Evolutionary conservation across 2,888 invertebrate genomes (phyloP).

Genomic region (Oegoconia quadripuncta): DNA sequence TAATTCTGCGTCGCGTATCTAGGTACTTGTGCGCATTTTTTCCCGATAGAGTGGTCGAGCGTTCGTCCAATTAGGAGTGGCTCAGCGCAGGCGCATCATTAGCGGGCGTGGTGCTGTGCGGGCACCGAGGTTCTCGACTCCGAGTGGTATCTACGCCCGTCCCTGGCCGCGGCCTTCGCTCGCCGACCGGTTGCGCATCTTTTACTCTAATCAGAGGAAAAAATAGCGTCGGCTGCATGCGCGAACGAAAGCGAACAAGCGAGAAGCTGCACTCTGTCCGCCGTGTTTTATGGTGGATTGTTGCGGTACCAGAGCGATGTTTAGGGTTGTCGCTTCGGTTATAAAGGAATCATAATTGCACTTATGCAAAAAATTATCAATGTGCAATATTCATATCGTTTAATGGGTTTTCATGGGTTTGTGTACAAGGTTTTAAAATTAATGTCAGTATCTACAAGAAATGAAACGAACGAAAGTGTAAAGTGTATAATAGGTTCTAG

Average conservation of each 20-base stretch:
- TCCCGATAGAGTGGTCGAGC: conserved; percentile 52
- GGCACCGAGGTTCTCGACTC: conserved; percentile 38
- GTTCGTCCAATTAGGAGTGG: conserved; percentile 72
- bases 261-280: conserved; percentile 52
- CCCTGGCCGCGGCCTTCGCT: conserved; percentile 68
- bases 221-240: conserved; percentile 60
- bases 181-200: conserved; percentile 73
- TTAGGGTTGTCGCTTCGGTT: conserved; percentile 33
- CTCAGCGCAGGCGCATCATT: conserved; percentile 69
- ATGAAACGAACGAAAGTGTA: no score
- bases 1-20: conserved; percentile 45
- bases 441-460: no score
- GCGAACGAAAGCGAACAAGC: conserved; percentile 69
- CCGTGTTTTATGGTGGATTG: conserved; percentile 66
- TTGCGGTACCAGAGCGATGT: conserved; percentile 53
- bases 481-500: no score
- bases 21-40: conserved; percentile 56
- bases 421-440: no score
- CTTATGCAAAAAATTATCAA: no score
- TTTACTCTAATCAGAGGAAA: conserved; percentile 74
- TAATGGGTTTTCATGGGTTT: no score
- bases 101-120: conserved; percentile 46
- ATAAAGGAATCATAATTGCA: no score
- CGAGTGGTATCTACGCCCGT: conserved; percentile 34
- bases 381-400: no score